Conservation (phyloP, 2,797 vertebrate genomes). For the Onychomys torridus region DNA sequence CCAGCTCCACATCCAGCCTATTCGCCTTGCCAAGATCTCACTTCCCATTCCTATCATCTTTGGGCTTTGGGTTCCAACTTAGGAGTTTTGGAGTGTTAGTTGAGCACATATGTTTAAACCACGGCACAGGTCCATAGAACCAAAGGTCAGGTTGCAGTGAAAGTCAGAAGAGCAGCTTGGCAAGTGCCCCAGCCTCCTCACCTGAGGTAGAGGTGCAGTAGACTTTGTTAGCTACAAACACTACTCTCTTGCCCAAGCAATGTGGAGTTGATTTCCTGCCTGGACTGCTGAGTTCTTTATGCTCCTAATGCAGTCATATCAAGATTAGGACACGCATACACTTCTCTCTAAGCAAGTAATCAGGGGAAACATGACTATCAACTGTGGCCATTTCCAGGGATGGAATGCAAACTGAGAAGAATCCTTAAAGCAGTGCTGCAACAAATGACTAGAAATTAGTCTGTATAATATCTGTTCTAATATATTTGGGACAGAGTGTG, state of each 20-base stretch:
- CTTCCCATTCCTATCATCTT: neutral
- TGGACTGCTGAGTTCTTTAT: neutral
- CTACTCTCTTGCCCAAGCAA: neutral
- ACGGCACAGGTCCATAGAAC: neutral
- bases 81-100: neutral
- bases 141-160: neutral
- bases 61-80: neutral
- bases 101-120: neutral
- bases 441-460: neutral
- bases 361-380: neutral
- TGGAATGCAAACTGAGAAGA: neutral
- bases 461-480: neutral
- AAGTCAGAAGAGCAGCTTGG: neutral
- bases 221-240: neutral
- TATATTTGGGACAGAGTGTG: constrained; percentile 2
- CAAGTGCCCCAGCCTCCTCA: neutral
- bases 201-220: neutral
- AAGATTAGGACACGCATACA: neutral
- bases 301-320: neutral
- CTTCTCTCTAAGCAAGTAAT: neutral
- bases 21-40: neutral
- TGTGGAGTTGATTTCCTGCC: neutral
- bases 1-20: neutral
- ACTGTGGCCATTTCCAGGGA: neutral
- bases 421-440: neutral